These are phyloP conservation scores for Callitettix versicolor DNA, from an alignment of 1,140 invertebrate genomes.

Conservation along the genomic window DNA sequence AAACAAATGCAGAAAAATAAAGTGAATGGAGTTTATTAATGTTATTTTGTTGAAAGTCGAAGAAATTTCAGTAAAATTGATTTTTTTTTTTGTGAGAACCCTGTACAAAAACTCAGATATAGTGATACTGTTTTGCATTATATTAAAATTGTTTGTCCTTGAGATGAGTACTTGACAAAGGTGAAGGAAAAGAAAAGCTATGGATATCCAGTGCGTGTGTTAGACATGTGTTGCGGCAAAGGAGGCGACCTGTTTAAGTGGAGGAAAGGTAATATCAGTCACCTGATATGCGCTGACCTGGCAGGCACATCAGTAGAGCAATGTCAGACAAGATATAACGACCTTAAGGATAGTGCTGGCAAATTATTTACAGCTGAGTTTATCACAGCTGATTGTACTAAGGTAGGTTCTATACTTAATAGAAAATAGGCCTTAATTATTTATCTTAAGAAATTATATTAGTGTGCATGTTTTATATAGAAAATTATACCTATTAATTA, in stretches of 20 bases:
- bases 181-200: slow-evolving; percentile 47
- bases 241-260: slow-evolving; percentile 95
- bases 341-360: slow-evolving; percentile 37
- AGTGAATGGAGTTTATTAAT: too few relatives aligned
- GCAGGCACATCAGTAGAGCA: slow-evolving; percentile 86
- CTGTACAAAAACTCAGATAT: too few relatives aligned
- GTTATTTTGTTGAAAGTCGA: too few relatives aligned
- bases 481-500: too few relatives aligned
- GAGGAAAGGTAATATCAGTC: slow-evolving; percentile 69
- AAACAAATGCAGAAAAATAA: too few relatives aligned
- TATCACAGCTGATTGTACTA: slow-evolving; percentile 82
- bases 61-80: too few relatives aligned
- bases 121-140: too few relatives aligned
- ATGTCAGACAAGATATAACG: slow-evolving; percentile 56
- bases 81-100: too few relatives aligned
- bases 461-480: too few relatives aligned
- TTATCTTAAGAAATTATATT: too few relatives aligned
- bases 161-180: slow-evolving; percentile 52
- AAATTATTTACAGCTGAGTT: slow-evolving; percentile 77
- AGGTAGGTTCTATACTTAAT: slow-evolving; percentile 38
- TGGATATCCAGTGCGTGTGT: slow-evolving; percentile 45
- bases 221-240: slow-evolving; percentile 84
- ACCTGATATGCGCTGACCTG: slow-evolving; percentile 92
- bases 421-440: neutral
- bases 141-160: slow-evolving; percentile 15